Base-by-base conservation (phyloP, 2,113 vertebrate species). In the Glaucomys volans region DNA sequence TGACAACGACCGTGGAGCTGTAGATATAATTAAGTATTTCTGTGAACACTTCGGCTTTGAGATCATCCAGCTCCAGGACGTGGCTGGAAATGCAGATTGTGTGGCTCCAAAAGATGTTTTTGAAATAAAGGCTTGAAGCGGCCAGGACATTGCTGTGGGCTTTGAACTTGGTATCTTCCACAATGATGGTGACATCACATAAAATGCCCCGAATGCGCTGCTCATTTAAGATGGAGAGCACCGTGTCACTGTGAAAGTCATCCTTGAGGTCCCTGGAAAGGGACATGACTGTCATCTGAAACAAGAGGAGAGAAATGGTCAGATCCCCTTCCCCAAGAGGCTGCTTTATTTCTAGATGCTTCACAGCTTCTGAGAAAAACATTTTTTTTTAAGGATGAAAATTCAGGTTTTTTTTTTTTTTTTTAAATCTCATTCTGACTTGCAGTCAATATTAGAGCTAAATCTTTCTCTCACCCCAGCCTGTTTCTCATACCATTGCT, bases 21-120 rank as follows among this genome's bases (percentile, higher is more conserved):
- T 99, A 99, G 97, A 99, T 99, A 59, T 99, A 99, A 98, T 99
- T 99, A 86, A 99, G 99, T 95, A 99, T 99, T 96, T 99, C 99
- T 85, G 99, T 99, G 95, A 99, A 99, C 94, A 99, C 99, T 95
- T 99, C 99, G 18, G 99, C 99, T 98, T 99, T 99, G 81, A 99
- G 98, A 97, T 99, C 99, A 97, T 99, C 99, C 95, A 99, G 98
- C 97, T 99, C 99, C 97, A 99, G 98, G 47, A 99, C 99, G 8
- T 99, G 99, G 86, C 99, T 98, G 35, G 99, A 99, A 96, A 99
- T 99, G 94, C 99, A 99, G 81, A 99, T 98, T 4, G 99, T 99
- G 44, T 99, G 98, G 85, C 99, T 98, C 89, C 99, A 99, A 94
- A 99, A 99, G 93, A 99, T 99, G 62, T 99, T 99, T 97, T 99